Evolutionary conservation across 1,140 invertebrate species (phyloP).

Genomic region (Musca domestica): DNA sequence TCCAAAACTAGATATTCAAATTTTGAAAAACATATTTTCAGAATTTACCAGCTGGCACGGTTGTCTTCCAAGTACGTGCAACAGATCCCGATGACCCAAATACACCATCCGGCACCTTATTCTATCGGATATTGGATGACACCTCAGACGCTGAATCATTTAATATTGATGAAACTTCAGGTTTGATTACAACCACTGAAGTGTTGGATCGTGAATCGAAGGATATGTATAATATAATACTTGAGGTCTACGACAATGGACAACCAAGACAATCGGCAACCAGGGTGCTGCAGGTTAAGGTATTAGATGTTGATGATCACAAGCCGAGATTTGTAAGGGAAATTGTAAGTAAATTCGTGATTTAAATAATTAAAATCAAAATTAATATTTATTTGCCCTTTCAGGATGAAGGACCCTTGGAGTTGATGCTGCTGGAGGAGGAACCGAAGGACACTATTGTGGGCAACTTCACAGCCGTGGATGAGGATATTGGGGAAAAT

Average conservation of each 20-base stretch:
- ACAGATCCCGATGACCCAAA: slow-evolving; percentile 76
- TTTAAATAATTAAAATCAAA: not conserved
- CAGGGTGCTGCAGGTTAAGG: slow-evolving; percentile 65
- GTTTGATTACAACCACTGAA: slow-evolving; percentile 69
- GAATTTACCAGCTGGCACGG: slow-evolving; percentile 71
- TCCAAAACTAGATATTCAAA: too few relatives aligned
- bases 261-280: slow-evolving; percentile 73
- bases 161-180: slow-evolving; percentile 65
- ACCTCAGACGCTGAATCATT: slow-evolving; percentile 67
- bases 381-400: not conserved
- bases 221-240: slow-evolving; percentile 70
- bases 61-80: slow-evolving; percentile 75
- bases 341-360: slow-evolving; percentile 57
- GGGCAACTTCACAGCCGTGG: slow-evolving; percentile 67
- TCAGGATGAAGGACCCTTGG: slow-evolving; percentile 65
- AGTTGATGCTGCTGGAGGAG: slow-evolving; percentile 67
- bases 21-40: slow-evolving; percentile 38
- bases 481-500: slow-evolving; percentile 74
- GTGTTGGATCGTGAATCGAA: slow-evolving; percentile 70
- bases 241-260: slow-evolving; percentile 73
- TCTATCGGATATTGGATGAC: slow-evolving; percentile 70
- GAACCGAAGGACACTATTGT: slow-evolving; percentile 63
- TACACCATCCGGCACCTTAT: slow-evolving; percentile 70
- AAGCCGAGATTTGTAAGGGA: slow-evolving; percentile 70
- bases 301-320: slow-evolving; percentile 78